Conservation (phyloP, 2,113 vertebrate genomes). For the Scopus umbretta region DNA sequence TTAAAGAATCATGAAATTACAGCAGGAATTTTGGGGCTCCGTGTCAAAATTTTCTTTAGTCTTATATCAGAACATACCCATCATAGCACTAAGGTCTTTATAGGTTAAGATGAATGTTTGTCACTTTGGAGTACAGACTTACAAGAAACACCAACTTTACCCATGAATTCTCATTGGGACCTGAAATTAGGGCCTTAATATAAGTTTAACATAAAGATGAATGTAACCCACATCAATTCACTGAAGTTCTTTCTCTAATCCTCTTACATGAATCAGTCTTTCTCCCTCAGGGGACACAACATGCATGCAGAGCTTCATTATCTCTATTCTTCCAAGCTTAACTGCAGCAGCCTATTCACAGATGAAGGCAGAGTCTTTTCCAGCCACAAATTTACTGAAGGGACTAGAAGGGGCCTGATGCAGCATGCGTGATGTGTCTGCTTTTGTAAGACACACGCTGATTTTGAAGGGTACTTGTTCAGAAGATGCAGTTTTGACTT, state of each 20-base stretch:
- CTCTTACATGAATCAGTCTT: neutral
- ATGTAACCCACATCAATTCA: neutral
- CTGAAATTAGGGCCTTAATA: neutral
- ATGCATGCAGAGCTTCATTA: neutral
- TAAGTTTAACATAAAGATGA: neutral
- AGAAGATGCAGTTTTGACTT: neutral
- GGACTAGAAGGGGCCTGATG: neutral
- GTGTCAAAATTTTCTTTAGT: neutral
- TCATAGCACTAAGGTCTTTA: neutral
- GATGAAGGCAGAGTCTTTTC: neutral
- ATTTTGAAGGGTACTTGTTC: neutral
- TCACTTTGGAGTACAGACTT: neutral
- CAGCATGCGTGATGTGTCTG: fast-evolving
- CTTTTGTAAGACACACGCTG: neutral
- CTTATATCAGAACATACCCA: neutral
- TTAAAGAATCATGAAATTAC: neutral
- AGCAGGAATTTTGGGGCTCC: neutral
- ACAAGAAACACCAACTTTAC: neutral
- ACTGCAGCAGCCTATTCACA: neutral
- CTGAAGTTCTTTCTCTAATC: slow-evolving; percentile 1
- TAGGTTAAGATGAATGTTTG: neutral
- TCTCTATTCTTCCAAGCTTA: neutral
- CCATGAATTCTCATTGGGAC: neutral
- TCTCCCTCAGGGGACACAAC: neutral
- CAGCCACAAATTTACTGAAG: neutral